Evolutionary conservation across 35 echinoderm and acorn worm genomes (phyloP).

Genomic region (Heliocidaris erythrogramma): DNA sequence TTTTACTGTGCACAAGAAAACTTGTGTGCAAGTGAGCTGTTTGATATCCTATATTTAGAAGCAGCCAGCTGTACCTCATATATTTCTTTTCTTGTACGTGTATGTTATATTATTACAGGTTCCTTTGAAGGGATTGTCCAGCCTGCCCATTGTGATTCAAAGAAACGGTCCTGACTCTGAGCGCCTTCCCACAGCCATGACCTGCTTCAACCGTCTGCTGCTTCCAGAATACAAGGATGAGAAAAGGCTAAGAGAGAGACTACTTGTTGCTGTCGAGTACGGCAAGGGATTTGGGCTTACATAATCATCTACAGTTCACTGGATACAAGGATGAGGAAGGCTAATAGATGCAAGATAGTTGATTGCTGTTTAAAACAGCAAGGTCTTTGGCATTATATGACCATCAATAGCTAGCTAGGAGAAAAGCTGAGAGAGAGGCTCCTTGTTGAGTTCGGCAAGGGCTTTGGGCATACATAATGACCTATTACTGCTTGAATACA

Average conservation of each 20-base stretch:
- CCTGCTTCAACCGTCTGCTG: conserved; percentile 93
- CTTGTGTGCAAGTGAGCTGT: no score
- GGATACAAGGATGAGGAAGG: no score
- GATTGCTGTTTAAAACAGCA: no score
- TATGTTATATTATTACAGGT: conserved; percentile 53
- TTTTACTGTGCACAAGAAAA: no score
- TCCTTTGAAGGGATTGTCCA: conserved; percentile 89
- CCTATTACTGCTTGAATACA: not conserved
- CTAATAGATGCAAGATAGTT: no score
- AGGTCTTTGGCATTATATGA: no score
- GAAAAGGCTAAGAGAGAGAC: conserved; percentile 64
- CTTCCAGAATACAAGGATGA: conserved; percentile 75
- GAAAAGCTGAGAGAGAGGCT: no score
- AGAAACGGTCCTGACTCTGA: conserved; percentile 85
- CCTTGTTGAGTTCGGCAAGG: no score
- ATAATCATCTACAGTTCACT: not conserved
- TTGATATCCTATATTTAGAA: not conserved
- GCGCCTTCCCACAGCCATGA: conserved; percentile 96
- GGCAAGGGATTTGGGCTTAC: conserved; percentile 95
- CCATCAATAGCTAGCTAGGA: no score
- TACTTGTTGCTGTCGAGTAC: conserved; percentile 78
- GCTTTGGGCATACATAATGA: no score
- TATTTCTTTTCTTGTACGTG: not conserved
- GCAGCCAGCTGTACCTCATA: not conserved
- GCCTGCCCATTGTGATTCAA: conserved; percentile 93